Conservation (phyloP, 2,113 vertebrate genomes). For the Oreotrochilus melanogaster region DNA sequence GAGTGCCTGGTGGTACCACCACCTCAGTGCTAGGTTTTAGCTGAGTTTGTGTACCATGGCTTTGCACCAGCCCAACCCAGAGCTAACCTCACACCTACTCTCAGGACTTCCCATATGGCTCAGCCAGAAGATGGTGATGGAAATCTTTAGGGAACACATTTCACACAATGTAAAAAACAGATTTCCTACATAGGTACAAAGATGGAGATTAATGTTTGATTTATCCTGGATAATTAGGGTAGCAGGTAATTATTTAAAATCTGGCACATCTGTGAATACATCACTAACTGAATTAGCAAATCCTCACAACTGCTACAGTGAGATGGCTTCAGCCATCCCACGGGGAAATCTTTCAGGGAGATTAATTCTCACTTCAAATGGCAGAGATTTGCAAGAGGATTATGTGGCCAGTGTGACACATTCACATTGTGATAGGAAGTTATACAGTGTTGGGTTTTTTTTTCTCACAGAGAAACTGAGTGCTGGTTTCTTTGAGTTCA, state of each 20-base stretch:
- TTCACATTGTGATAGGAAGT: neutral
- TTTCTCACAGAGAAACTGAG: neutral
- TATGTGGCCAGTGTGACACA: conserved; percentile 14
- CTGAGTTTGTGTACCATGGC: neutral
- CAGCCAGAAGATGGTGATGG: neutral
- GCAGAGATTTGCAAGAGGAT: conserved; percentile 58
- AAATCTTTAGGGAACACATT: neutral
- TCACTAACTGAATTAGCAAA: conserved; percentile 43
- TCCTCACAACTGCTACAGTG: neutral
- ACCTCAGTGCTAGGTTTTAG: accelerated
- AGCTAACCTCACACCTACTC: neutral
- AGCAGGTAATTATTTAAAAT: conserved; percentile 64
- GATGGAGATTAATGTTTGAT: conserved; percentile 49
- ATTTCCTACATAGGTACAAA: conserved; percentile 1
- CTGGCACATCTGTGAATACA: conserved; percentile 35
- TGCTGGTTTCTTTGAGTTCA: neutral
- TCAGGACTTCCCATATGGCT: neutral
- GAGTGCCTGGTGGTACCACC: neutral
- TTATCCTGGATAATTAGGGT: conserved; percentile 46
- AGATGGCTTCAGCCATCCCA: conserved; percentile 11
- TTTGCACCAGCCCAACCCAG: neutral
- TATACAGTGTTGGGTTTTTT: neutral
- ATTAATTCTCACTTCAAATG: conserved; percentile 63
- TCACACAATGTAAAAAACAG: conserved; percentile 41
- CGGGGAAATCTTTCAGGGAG: neutral